Evolutionary conservation across 2,113 vertebrate species (phyloP), one percentile per base, ranked within the genome.

Genomic region (Brienomyrus brachyistius): DNA sequence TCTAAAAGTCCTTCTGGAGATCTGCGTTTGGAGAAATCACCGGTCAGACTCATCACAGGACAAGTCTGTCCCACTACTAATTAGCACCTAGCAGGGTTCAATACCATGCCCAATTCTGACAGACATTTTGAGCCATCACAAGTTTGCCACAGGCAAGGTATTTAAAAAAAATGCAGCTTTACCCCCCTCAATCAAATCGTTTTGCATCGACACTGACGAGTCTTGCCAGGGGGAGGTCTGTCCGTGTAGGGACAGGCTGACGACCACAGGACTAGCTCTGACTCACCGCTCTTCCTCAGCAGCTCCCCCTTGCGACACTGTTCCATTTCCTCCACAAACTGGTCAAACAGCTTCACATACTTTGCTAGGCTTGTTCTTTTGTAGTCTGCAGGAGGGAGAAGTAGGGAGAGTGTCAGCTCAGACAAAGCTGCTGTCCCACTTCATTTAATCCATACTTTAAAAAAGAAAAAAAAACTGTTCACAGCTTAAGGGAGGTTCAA

Each of bases 311-410:
- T 96, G 91, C 96, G 94, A 0, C 95, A 94, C 0, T 54, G 94
- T 88, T 97, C 96, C 95, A 99, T 90, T 35, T 93, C 94, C 91
- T 99, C 97, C 92, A 99, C 94, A 9, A 99, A 99, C 70, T 93
- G 94, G 93, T 99, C 98, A 0, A 99, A 98, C 91, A 95, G 52
- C 93, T 96, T 96, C 88, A 99, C 94, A 0, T 97, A 98, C 17
- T 97, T 97, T 0, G 94, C 97, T 91, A 99, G 94, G 91, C 97
- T 97, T 0, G 98, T 99, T 92, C 93, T 96, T 95, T 97, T 98
- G 91, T 97, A 99, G 94, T 98, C 98, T 99, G 93, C 56, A 9
- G 84, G 54, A 40, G 89, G 84, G 13, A 7, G n/a, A 91, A 74
- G 31, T 31, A 31, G 31, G 31, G 45, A 31, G n/a, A 13, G 62